Conservation (phyloP, 1,140 invertebrate species). For the Schlechtendalia chinensis region DNA sequence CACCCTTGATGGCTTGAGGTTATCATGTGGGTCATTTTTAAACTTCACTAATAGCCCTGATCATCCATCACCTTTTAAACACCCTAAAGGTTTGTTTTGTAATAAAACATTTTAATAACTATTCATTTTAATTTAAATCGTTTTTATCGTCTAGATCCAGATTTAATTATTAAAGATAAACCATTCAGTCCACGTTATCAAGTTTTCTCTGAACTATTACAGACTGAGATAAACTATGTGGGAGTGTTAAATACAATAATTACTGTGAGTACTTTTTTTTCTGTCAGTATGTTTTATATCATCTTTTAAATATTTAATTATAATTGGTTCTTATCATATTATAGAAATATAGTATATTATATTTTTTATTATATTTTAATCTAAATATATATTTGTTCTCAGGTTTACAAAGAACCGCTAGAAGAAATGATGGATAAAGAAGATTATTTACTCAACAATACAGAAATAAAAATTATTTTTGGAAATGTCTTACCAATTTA, state of each 20-base stretch:
- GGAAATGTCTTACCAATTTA: conserved; percentile 92
- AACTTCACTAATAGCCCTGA: conserved; percentile 78
- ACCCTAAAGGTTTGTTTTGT: conserved; percentile 26
- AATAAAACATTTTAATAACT: background rate
- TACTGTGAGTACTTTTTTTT: conserved; percentile 66
- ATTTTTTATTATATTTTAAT: conserved; percentile 51
- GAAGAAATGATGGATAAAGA: conserved; percentile 78
- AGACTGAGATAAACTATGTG: conserved; percentile 97
- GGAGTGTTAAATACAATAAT: conserved; percentile 89
- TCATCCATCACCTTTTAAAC: conserved; percentile 42
- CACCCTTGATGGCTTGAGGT: conserved; percentile 67
- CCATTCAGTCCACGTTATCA: conserved; percentile 73
- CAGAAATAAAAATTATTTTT: conserved; percentile 94
- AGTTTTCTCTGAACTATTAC: conserved; percentile 88
- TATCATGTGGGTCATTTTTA: conserved; percentile 80
- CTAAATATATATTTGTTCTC: conserved; percentile 50
- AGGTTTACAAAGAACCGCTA: conserved; percentile 91
- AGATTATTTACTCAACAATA: conserved; percentile 78
- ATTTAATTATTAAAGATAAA: conserved; percentile 54
- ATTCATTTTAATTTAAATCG: background rate
- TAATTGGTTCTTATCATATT: background rate
- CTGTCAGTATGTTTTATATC: background rate
- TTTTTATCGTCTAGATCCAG: conserved; percentile 21
- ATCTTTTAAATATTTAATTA: too few species aligned
- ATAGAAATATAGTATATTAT: background rate